A percentile compares a stretch with the other conserved stretches of the same genome.
phyloP scores from a whole-genome alignment of 2,888 invertebrate genomes.

The Allygus modestus region DNA sequence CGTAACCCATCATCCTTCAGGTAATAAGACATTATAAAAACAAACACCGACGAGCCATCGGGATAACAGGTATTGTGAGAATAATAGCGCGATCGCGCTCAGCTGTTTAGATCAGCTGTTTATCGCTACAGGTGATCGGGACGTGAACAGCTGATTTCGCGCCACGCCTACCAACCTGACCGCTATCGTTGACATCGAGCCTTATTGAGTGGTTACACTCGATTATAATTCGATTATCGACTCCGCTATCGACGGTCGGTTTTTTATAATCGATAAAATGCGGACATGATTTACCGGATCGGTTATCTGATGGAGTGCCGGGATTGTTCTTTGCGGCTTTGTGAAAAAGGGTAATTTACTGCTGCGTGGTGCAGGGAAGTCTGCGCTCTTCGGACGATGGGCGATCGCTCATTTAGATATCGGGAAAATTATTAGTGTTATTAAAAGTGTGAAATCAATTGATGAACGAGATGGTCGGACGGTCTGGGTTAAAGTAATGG shows the following conservation, averaged over 20 bases:
- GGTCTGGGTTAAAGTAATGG: too few species aligned
- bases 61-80: constrained; percentile 55
- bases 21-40: constrained; percentile 49
- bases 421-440: too few species aligned
- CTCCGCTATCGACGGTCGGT: constrained; percentile 37
- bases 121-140: constrained; percentile 31
- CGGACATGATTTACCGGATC: constrained; percentile 31
- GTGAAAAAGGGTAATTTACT: background rate
- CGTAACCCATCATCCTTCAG: constrained; percentile 8
- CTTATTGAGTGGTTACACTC: constrained; percentile 38
- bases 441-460: too few species aligned
- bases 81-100: constrained; percentile 14
- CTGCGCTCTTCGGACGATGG: too few species aligned
- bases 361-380: background rate
- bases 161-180: background rate
- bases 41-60: constrained; percentile 28
- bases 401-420: too few species aligned
- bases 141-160: constrained; percentile 23
- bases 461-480: too few species aligned
- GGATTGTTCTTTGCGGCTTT: background rate
- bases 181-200: constrained; percentile 51
- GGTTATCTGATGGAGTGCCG: constrained; percentile 12
- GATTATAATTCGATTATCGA: constrained; percentile 57
- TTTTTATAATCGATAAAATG: constrained; percentile 4
- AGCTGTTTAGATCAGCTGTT: constrained; percentile 33